Evolutionary conservation across 1,140 invertebrate genomes (phyloP).

Genomic region (Helicoverpa zea): DNA sequence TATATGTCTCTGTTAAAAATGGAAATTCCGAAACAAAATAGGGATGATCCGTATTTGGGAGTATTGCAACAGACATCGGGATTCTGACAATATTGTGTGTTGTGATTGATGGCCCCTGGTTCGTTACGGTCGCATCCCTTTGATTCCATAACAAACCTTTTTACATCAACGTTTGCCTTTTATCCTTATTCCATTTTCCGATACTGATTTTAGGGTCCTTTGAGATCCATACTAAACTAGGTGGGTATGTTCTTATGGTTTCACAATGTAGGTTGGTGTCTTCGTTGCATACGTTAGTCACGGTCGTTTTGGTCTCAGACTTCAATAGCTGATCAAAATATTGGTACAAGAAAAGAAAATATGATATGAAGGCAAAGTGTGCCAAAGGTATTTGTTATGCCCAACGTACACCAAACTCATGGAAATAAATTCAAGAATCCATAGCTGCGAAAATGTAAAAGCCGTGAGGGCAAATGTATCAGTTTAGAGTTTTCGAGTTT

Average conservation of each 20-base stretch:
- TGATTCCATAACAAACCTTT: background rate
- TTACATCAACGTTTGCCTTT: constrained; percentile 1
- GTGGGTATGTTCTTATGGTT: background rate
- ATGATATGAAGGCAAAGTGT: too few relatives aligned
- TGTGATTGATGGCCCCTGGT: constrained; percentile 5
- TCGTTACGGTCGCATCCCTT: constrained; percentile 9
- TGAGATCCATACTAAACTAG: background rate
- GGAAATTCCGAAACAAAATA: background rate
- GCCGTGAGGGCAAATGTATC: too few relatives aligned
- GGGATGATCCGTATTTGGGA: background rate
- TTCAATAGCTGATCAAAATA: too few relatives aligned
- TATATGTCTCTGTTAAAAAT: background rate
- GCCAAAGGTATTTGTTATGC: too few relatives aligned
- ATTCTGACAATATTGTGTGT: background rate
- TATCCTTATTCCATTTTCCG: background rate
- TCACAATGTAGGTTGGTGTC: too few relatives aligned
- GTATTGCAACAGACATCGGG: constrained; percentile 1
- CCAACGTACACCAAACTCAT: too few relatives aligned
- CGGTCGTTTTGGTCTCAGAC: too few relatives aligned
- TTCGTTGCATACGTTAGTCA: background rate
- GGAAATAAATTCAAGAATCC: too few relatives aligned
- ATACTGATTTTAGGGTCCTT: background rate
- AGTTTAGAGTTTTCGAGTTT: too few relatives aligned
- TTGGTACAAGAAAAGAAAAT: too few relatives aligned
- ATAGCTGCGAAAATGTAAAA: too few relatives aligned